phyloP scores from a whole-genome alignment of 1,140 invertebrate genomes.

The Propsilocerus akamusi region DNA sequence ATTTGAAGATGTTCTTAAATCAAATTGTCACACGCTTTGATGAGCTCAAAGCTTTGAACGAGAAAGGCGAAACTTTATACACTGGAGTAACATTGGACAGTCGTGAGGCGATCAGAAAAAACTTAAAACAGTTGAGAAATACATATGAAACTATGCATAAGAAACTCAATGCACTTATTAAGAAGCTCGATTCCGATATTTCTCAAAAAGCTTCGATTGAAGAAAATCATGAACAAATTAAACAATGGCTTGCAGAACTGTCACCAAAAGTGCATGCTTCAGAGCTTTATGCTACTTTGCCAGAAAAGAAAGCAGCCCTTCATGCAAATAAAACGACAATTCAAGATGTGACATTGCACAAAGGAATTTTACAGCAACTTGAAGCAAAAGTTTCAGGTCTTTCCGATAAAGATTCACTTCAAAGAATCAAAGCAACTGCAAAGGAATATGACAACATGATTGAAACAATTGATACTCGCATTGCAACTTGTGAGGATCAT shows the following conservation, averaged over 20 bases:
- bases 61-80: constrained; percentile 72
- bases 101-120: constrained; percentile 61
- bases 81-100: constrained; percentile 71
- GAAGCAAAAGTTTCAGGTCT: constrained; percentile 52
- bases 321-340: constrained; percentile 52
- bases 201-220: constrained; percentile 80
- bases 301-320: constrained; percentile 69
- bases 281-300: constrained; percentile 51
- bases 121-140: constrained; percentile 62
- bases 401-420: constrained; percentile 52
- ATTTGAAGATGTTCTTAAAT: constrained; percentile 35
- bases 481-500: constrained; percentile 45
- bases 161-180: constrained; percentile 63
- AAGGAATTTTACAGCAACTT: constrained; percentile 56
- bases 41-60: constrained; percentile 14
- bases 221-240: constrained; percentile 66
- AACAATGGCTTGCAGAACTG: constrained; percentile 59
- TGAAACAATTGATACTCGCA: constrained; percentile 43
- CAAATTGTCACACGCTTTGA: background rate
- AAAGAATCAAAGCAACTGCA: constrained; percentile 45
- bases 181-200: constrained; percentile 67
- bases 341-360: constrained; percentile 68
- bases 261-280: constrained; percentile 45
- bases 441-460: constrained; percentile 47
- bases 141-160: constrained; percentile 69